Percentiles rank a stretch among this genome's conserved stretches.
Evolutionary conservation across 2,113 vertebrate genomes (phyloP).

Genomic region (Solenodon paradoxus): DNA sequence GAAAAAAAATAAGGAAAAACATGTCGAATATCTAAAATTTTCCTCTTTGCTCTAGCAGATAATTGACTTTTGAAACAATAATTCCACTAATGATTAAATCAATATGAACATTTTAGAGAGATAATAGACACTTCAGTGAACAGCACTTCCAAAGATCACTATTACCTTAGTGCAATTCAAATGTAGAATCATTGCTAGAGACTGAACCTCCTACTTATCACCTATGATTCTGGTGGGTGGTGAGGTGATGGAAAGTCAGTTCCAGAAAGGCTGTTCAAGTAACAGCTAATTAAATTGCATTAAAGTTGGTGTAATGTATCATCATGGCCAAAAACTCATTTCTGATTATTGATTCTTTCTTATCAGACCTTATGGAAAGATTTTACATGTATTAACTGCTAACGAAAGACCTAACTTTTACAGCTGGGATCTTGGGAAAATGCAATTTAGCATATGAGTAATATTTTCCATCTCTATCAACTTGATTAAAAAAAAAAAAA

Average conservation of each 20-base stretch:
- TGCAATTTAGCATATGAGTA: not conserved
- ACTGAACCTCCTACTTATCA: not conserved
- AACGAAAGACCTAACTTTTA: not conserved
- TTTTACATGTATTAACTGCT: not conserved
- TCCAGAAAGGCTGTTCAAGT: not conserved
- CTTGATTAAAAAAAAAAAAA: not conserved
- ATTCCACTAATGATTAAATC: constrained; percentile 49
- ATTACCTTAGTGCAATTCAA: not conserved
- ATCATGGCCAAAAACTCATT: not conserved
- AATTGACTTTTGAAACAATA: constrained; percentile 39
- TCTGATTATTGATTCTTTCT: not conserved
- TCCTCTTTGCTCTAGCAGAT: not conserved
- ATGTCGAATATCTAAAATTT: not conserved
- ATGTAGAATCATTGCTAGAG: not conserved
- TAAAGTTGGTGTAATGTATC: not conserved
- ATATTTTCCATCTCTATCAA: not conserved
- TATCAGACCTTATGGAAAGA: not conserved
- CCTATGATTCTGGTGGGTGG: too few relatives aligned
- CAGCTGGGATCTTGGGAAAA: not conserved
- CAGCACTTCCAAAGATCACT: not conserved
- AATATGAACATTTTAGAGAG: constrained; percentile 21
- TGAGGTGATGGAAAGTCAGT: not conserved
- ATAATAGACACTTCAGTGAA: constrained; percentile 33
- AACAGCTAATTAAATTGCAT: not conserved
- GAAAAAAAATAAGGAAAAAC: not conserved